Evolutionary conservation across 2,113 vertebrate species (phyloP).

Genomic region (Narcine bancroftii): DNA sequence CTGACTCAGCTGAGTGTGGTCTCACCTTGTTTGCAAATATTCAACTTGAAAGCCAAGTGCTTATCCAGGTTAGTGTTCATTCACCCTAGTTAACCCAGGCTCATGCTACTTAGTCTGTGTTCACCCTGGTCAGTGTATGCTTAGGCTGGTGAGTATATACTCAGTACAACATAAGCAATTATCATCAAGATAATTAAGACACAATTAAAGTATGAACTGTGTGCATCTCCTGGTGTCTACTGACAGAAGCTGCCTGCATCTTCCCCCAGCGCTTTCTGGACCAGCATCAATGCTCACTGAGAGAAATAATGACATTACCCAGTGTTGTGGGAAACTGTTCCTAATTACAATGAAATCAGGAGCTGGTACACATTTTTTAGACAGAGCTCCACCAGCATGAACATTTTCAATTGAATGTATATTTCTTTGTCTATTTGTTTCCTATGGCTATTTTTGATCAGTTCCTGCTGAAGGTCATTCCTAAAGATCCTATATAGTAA

Average conservation of each 20-base stretch:
- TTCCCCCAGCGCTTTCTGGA: background rate
- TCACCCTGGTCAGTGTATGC: background rate
- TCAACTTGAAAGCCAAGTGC: too few species aligned
- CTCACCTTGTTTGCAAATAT: background rate
- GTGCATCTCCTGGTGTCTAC: background rate
- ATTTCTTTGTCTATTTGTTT: background rate
- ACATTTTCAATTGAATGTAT: background rate
- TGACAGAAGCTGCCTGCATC: background rate
- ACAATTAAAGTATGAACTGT: background rate
- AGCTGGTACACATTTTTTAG: background rate
- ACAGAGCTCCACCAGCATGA: background rate
- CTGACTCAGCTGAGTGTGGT: background rate
- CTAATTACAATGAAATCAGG: slow-evolving; percentile 19
- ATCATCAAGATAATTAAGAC: background rate
- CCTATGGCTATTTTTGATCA: too few species aligned
- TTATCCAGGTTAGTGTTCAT: background rate
- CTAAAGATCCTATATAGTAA: background rate
- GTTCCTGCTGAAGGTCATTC: background rate
- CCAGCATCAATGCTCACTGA: background rate
- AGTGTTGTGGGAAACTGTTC: background rate
- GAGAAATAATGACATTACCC: background rate
- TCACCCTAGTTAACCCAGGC: background rate
- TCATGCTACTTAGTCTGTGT: background rate
- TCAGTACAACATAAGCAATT: background rate
- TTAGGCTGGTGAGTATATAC: background rate